Conservation (phyloP, 1,140 invertebrate genomes). For the Yoshiicerus persimilis region DNA sequence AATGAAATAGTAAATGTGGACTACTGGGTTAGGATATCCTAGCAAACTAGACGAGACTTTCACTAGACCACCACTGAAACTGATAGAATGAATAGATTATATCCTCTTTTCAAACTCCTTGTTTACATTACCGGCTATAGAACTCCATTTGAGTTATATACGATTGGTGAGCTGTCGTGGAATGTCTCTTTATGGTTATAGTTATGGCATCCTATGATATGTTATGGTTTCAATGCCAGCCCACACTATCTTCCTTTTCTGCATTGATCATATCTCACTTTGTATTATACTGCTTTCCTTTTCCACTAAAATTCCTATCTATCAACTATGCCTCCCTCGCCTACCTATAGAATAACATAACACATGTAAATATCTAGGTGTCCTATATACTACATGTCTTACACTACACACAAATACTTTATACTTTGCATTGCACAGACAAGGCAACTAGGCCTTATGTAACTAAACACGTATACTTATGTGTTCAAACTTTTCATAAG, state of each 20-base stretch:
- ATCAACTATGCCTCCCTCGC: neutral
- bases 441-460: too few relatives aligned
- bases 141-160: neutral
- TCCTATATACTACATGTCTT: too few relatives aligned
- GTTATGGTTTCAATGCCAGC: neutral
- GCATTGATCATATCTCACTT: neutral
- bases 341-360: too few relatives aligned
- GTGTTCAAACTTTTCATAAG: too few relatives aligned
- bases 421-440: too few relatives aligned
- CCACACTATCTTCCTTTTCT: neutral
- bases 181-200: conserved; percentile 15
- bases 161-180: neutral
- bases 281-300: too few relatives aligned
- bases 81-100: neutral
- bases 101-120: neutral
- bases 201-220: conserved; percentile 3
- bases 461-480: too few relatives aligned
- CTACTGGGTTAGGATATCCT: neutral
- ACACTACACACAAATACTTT: too few relatives aligned
- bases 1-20: conserved; percentile 16
- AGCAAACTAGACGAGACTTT: neutral
- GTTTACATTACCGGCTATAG: neutral
- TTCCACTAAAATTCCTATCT: neutral
- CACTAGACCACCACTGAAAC: neutral
- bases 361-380: too few relatives aligned